phyloP scores from a whole-genome alignment of 2,797 vertebrate species.

The Ptychadena robeensis region DNA sequence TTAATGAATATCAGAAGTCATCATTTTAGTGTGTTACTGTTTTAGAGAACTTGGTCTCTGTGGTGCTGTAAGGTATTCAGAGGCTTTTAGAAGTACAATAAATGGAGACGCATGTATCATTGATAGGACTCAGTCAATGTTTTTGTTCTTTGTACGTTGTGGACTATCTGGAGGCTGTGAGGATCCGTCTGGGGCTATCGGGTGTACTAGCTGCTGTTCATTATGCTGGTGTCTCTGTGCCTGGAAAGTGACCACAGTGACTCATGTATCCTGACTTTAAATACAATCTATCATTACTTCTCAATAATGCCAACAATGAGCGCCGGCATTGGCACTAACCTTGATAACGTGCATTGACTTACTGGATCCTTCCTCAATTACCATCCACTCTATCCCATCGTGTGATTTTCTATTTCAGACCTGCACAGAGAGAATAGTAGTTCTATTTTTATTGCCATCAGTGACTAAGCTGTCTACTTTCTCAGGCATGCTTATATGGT shows the following conservation, averaged over 20 bases:
- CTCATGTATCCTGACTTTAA: conserved; percentile 21
- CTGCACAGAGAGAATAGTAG: no score
- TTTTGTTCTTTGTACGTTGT: conserved; percentile 6
- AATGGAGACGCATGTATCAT: conserved; percentile 18
- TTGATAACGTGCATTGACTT: background rate
- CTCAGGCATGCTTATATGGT: no score
- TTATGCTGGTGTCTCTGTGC: background rate
- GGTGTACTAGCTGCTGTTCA: conserved; percentile 1
- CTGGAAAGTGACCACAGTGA: conserved; percentile 5
- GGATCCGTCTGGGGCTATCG: conserved; percentile 35
- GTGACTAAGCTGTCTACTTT: no score
- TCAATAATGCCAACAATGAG: background rate
- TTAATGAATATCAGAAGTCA: background rate
- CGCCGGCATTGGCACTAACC: background rate
- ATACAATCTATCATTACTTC: conserved; percentile 28
- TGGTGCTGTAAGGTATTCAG: background rate
- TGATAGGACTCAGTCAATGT: background rate
- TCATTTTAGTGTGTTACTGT: background rate
- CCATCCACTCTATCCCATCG: no score
- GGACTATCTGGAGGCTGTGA: conserved; percentile 14
- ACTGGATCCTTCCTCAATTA: no score
- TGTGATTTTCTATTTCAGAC: no score
- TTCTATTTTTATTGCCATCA: no score
- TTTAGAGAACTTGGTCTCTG: background rate
- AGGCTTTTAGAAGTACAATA: background rate